phyloP scores from a whole-genome alignment of 53 echinoderm and acorn worm species.

The Paracentrotus lividus region DNA sequence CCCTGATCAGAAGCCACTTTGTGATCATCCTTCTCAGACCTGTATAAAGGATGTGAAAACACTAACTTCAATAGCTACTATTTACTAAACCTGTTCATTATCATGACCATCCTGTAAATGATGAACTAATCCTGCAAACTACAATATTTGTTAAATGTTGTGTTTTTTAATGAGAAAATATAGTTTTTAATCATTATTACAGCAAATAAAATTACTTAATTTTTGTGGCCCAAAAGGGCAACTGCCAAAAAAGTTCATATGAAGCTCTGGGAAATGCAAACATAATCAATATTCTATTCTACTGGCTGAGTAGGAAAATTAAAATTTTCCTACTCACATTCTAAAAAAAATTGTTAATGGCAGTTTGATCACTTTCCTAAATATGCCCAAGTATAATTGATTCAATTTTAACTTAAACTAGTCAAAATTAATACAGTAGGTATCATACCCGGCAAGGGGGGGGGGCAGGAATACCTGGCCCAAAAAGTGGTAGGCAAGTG shows the following conservation, averaged over 20 bases:
- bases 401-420: slow-evolving; percentile 60
- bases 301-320: slow-evolving; percentile 52
- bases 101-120: slow-evolving; percentile 63
- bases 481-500: slow-evolving; percentile 62
- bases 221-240: slow-evolving; percentile 62
- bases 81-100: slow-evolving; percentile 63
- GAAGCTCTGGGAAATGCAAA: slow-evolving; percentile 63
- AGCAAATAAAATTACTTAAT: slow-evolving; percentile 59
- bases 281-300: slow-evolving; percentile 57
- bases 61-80: slow-evolving; percentile 61
- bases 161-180: slow-evolving; percentile 61
- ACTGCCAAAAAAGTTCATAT: slow-evolving; percentile 62
- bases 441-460: slow-evolving; percentile 63
- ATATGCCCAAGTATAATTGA: slow-evolving; percentile 64
- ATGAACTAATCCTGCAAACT: slow-evolving; percentile 61
- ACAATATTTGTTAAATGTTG: slow-evolving; percentile 59
- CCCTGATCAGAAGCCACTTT: slow-evolving; percentile 62
- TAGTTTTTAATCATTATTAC: slow-evolving; percentile 61
- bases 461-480: slow-evolving; percentile 62
- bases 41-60: slow-evolving; percentile 61
- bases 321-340: slow-evolving; percentile 61
- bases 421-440: slow-evolving; percentile 60
- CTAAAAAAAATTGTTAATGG: slow-evolving; percentile 62
- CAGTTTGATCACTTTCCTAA: slow-evolving; percentile 66
- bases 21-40: slow-evolving; percentile 59